Evolutionary conservation across 2,888 invertebrate species (phyloP).

Genomic region (Ophion ventricosus): DNA sequence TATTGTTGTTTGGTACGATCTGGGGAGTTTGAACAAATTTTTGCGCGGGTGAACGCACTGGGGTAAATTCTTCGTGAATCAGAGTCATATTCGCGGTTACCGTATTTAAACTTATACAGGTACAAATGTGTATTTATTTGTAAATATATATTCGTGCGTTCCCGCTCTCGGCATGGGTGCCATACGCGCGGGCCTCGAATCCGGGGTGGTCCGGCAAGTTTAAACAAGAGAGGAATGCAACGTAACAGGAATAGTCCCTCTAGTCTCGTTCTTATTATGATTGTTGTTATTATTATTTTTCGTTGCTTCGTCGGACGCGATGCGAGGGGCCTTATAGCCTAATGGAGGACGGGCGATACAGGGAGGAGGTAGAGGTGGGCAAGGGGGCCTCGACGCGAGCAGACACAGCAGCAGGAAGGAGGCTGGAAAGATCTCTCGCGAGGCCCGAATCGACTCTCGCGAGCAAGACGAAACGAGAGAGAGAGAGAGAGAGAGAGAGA

Average conservation of each 20-base stretch:
- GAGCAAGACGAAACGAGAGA: slow-evolving; percentile 61
- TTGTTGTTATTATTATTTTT: slow-evolving; percentile 76
- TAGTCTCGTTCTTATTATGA: slow-evolving; percentile 78
- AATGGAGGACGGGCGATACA: slow-evolving; percentile 70
- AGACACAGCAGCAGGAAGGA: slow-evolving; percentile 64
- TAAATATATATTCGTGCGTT: slow-evolving; percentile 70
- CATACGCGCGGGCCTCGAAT: slow-evolving; percentile 71
- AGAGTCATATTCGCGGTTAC: slow-evolving; percentile 22
- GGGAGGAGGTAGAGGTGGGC: slow-evolving; percentile 63
- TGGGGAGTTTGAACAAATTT: slow-evolving; percentile 1
- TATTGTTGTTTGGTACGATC: too few species aligned
- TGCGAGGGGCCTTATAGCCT: slow-evolving; percentile 71
- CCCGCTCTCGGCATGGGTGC: slow-evolving; percentile 78
- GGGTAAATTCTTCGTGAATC: slow-evolving; percentile 53
- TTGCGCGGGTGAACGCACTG: slow-evolving; percentile 37
- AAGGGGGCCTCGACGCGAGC: slow-evolving; percentile 52
- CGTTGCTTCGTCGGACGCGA: slow-evolving; percentile 70
- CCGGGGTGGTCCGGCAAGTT: slow-evolving; percentile 82
- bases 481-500: slow-evolving; percentile 49
- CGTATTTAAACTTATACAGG: background rate
- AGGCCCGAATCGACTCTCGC: slow-evolving; percentile 41
- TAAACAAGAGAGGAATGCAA: slow-evolving; percentile 81
- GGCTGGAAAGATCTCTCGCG: slow-evolving; percentile 60
- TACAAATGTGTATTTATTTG: slow-evolving; percentile 7
- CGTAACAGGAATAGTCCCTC: slow-evolving; percentile 81